phyloP scores from a whole-genome alignment of 2,888 invertebrate genomes.

The Caprella mutica region DNA sequence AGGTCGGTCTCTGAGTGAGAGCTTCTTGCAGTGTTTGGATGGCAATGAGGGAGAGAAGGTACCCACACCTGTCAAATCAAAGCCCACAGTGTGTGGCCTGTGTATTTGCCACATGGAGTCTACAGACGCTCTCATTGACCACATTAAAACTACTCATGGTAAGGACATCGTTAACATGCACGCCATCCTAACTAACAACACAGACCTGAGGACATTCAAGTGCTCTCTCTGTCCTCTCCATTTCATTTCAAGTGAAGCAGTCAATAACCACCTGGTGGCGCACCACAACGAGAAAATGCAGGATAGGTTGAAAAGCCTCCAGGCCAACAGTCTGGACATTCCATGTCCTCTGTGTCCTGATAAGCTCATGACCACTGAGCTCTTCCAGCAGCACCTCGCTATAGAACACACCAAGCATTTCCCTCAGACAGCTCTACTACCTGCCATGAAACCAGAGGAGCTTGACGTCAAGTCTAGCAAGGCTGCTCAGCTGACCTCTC shows the following conservation, averaged over 20 bases:
- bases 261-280: constrained; percentile 7
- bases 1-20: background rate
- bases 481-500: no score
- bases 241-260: constrained; percentile 7
- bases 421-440: background rate
- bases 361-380: constrained; percentile 7
- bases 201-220: constrained; percentile 7
- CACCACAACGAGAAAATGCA: constrained; percentile 1
- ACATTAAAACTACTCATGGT: constrained; percentile 4
- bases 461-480: background rate
- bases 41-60: background rate
- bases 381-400: constrained; percentile 11
- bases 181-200: constrained; percentile 8
- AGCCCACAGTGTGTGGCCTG: constrained; percentile 7
- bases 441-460: constrained; percentile 1
- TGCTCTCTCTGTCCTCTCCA: constrained; percentile 15
- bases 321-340: constrained; percentile 7
- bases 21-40: constrained; percentile 10
- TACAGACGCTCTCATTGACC: background rate
- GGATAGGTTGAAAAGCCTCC: constrained; percentile 2
- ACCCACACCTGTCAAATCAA: background rate
- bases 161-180: constrained; percentile 12
- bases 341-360: constrained; percentile 11
- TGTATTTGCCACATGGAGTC: constrained; percentile 12
- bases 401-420: constrained; percentile 11